Evolutionary conservation across 2,888 invertebrate species (phyloP), one percentile per base, ranked within the genome.

Genomic region (Drosophila nigricruria): DNA sequence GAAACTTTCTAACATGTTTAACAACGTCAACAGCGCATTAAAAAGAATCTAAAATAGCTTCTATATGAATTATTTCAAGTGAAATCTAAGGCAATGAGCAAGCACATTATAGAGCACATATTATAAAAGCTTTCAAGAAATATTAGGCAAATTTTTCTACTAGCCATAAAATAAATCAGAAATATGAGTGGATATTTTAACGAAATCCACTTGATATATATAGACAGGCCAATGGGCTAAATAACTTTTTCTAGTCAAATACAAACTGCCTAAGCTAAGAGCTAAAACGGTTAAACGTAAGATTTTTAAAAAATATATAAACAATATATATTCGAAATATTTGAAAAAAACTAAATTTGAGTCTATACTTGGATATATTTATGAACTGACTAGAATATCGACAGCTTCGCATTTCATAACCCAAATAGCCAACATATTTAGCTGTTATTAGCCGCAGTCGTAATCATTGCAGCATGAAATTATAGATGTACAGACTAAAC

Each of bases 401-500:
- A 64, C 60, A 66, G 59, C 57, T 45, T 50, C 59, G 36, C 61
- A 62, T 72, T 50, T 76, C 68, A 79, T 81, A 82, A 67, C 82
- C 85, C 63, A 71, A 84, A 79, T 78, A 62, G 49, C 61, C 14
- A 61, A 27, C 65, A 65, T 65, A 42, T 67, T 63, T 45, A 34
- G 45, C 58, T 47, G 63, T 34, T 57, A 56, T 69, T 75, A 63
- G 52, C 54, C 20, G 66, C 47, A 53, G 36, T 32, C 36, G 59
- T 79, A 77, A 69, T 70, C 86, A 87, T 53, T 84, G 86, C 86
- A 87, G 89, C 86, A 87, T 87, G 84, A 87, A 87, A 88, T 82
- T 81, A 79, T 52, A 52, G 30, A 30, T 38, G 36, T 40, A 45
- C 27, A 25, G 0, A 25, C 25, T 1, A 45, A n/a, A 25, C 47